phyloP scores from a whole-genome alignment of 2,888 invertebrate species.

The Cybosia mesomella region DNA sequence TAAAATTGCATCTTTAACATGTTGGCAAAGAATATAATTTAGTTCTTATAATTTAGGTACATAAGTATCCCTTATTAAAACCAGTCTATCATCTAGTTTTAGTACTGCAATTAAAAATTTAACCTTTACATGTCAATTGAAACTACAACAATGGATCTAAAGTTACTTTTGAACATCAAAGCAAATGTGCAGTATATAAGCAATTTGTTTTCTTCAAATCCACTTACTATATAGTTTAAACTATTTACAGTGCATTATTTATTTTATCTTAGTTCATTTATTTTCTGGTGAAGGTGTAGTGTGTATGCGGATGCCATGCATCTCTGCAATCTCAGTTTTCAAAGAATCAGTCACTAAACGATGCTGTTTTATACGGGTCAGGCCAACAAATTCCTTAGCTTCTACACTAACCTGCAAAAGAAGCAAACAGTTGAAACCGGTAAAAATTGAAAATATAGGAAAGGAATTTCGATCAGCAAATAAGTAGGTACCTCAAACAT shows the following conservation, averaged over 20 bases:
- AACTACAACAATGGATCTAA: not conserved
- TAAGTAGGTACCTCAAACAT: conserved; percentile 89
- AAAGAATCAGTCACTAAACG: conserved; percentile 90
- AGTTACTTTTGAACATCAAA: not conserved
- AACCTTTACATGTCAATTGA: not conserved
- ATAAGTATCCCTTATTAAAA: conserved; percentile 16
- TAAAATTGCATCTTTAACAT: not conserved
- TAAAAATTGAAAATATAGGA: not conserved
- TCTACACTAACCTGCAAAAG: conserved; percentile 85
- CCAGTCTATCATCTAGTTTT: conserved; percentile 12
- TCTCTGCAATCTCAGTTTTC: conserved; percentile 92
- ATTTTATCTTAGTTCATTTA: conserved; percentile 34
- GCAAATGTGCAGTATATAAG: not conserved
- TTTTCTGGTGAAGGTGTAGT: conserved; percentile 85
- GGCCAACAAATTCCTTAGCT: conserved; percentile 90
- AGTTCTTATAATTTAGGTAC: conserved; percentile 6
- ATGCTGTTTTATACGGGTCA: conserved; percentile 91
- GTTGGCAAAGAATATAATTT: conserved; percentile 12
- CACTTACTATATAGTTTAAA: not conserved
- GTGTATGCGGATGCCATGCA: conserved; percentile 94
- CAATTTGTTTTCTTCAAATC: not conserved
- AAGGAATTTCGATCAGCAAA: not conserved
- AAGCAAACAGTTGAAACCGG: not conserved
- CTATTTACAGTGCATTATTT: conserved; percentile 2
- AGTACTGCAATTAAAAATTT: conserved; percentile 4